phyloP scores from a whole-genome alignment of 1,140 invertebrate species.

The Teleopsis dalmanni region DNA sequence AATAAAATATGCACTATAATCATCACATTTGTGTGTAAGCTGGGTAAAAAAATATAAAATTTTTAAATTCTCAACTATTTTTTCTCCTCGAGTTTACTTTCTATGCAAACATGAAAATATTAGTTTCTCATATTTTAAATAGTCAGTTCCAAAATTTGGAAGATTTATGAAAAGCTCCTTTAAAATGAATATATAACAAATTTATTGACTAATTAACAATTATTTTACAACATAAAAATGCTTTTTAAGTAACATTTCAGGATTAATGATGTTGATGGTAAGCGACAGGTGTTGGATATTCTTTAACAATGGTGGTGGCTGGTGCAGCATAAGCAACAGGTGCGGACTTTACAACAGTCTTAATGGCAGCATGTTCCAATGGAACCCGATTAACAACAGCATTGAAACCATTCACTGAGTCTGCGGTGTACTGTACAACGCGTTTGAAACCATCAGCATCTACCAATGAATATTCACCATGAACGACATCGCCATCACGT shows the following conservation, averaged over 20 bases:
- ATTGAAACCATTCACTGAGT: slow-evolving; percentile 40
- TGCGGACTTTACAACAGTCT: slow-evolving; percentile 13
- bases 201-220: slow-evolving; percentile 9
- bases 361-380: slow-evolving; percentile 21
- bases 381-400: slow-evolving; percentile 43
- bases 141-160: no score
- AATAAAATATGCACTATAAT: no score
- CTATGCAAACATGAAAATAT: no score
- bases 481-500: slow-evolving; percentile 52
- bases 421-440: slow-evolving; percentile 41
- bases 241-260: slow-evolving; percentile 6
- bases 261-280: slow-evolving; percentile 23
- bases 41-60: no score
- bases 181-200: no score
- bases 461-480: slow-evolving; percentile 46
- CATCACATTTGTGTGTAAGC: no score
- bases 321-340: slow-evolving; percentile 4
- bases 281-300: slow-evolving; percentile 19
- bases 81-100: no score
- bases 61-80: no score
- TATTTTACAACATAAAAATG: neutral
- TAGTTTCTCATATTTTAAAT: no score
- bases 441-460: slow-evolving; percentile 42
- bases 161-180: no score
- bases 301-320: slow-evolving; percentile 6